A percentile compares a stretch with the other conserved stretches of the same genome.
Evolutionary conservation across 1,140 invertebrate genomes (phyloP).

Genomic region (Pogonomyrmex barbatus): DNA sequence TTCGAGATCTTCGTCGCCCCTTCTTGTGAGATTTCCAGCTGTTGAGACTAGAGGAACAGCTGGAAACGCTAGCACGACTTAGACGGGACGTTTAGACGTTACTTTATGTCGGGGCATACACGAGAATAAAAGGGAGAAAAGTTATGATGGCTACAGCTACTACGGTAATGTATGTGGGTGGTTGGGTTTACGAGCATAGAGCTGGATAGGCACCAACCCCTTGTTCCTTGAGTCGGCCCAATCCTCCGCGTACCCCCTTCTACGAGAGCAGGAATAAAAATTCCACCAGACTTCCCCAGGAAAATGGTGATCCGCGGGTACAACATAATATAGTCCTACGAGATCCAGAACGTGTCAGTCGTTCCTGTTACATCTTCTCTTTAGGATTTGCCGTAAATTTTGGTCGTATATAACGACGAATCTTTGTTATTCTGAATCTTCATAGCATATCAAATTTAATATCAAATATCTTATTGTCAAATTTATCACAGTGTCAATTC

Average conservation of each 20-base stretch:
- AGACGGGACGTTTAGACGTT: slow-evolving; percentile 73
- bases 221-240: slow-evolving; percentile 53
- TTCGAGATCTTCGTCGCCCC: neutral
- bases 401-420: slow-evolving; percentile 25
- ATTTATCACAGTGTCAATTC: neutral
- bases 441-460: neutral
- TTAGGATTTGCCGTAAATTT: neutral
- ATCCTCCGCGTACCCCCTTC: slow-evolving; percentile 4
- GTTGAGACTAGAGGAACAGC: slow-evolving; percentile 9
- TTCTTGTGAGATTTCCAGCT: slow-evolving; percentile 35
- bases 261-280: slow-evolving; percentile 62
- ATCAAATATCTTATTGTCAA: neutral
- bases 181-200: slow-evolving; percentile 69
- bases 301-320: slow-evolving; percentile 35
- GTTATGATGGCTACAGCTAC: slow-evolving; percentile 77
- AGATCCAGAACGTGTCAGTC: slow-evolving; percentile 43
- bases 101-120: slow-evolving; percentile 76
- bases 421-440: neutral
- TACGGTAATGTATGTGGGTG: slow-evolving; percentile 65
- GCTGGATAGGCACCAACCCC: slow-evolving; percentile 1
- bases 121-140: slow-evolving; percentile 78
- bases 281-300: slow-evolving; percentile 34
- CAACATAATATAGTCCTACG: slow-evolving; percentile 51
- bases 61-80: slow-evolving; percentile 70
- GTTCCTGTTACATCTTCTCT: neutral